These are phyloP conservation scores for Gnathonemus longibarbis DNA, from an alignment of 2,113 vertebrate genomes.

Conservation along the genomic window DNA sequence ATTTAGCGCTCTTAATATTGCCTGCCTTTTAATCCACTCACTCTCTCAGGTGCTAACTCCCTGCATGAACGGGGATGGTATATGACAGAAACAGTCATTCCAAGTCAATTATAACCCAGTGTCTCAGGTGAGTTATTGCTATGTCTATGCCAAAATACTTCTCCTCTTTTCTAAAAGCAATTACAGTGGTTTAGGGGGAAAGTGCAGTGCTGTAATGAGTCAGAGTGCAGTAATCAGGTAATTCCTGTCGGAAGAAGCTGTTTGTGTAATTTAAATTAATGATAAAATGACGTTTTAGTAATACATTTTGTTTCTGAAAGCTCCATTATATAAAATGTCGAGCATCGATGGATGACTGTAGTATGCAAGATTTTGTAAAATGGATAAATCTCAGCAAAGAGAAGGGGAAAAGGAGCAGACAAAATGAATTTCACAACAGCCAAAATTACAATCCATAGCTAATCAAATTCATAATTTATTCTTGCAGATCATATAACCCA, in stretches of 20 bases:
- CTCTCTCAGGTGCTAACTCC: slow-evolving; percentile 38
- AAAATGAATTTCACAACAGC: neutral
- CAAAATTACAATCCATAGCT: neutral
- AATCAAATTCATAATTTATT: neutral
- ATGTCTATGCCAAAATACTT: slow-evolving; percentile 48
- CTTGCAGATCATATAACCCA: neutral
- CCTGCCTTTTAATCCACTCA: slow-evolving; percentile 44
- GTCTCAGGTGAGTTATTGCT: slow-evolving; percentile 47
- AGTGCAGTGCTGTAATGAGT: slow-evolving; percentile 26
- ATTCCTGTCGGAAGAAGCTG: slow-evolving; percentile 2
- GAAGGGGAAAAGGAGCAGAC: neutral
- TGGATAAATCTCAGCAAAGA: neutral
- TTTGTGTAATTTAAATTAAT: slow-evolving; percentile 14
- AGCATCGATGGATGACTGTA: neutral
- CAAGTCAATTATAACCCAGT: slow-evolving; percentile 53
- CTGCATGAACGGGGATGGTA: slow-evolving; percentile 31
- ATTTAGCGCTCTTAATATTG: slow-evolving; percentile 41
- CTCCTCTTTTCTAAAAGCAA: slow-evolving; percentile 38
- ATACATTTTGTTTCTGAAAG: neutral
- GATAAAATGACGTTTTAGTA: neutral
- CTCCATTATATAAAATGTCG: neutral
- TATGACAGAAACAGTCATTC: slow-evolving; percentile 31
- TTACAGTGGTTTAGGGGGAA: slow-evolving; percentile 38
- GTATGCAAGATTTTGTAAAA: neutral
- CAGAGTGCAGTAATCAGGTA: neutral